These are phyloP conservation scores for Nephrotoma appendiculata DNA, from an alignment of 2,888 invertebrate genomes.

Conservation along the genomic window DNA sequence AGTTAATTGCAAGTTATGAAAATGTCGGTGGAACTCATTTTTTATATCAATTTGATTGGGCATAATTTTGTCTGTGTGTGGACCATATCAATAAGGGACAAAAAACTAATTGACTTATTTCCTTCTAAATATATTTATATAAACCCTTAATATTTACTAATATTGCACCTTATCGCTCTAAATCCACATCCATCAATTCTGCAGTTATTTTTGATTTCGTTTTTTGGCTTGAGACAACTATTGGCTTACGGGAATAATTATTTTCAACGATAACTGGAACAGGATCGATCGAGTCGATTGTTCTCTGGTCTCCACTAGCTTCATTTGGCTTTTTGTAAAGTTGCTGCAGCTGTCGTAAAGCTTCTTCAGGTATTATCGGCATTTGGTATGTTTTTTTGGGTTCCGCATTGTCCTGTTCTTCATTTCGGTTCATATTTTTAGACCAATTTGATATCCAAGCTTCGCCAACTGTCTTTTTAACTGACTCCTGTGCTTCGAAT, in stretches of 20 bases:
- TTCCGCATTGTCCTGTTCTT: slow-evolving; percentile 6
- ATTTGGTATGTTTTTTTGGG: slow-evolving; percentile 20
- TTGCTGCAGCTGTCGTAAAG: slow-evolving; percentile 26
- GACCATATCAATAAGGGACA: too few species aligned
- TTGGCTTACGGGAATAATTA: slow-evolving; percentile 17
- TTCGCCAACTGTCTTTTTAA: slow-evolving; percentile 34
- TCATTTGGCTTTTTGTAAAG: slow-evolving; percentile 18
- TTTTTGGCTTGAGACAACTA: slow-evolving; percentile 24
- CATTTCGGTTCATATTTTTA: slow-evolving; percentile 24
- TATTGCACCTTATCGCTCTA: slow-evolving; percentile 22
- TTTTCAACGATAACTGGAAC: background rate
- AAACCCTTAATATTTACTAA: background rate
- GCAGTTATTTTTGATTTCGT: slow-evolving; percentile 38
- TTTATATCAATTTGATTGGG: too few species aligned
- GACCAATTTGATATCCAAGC: slow-evolving; percentile 48
- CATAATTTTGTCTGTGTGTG: too few species aligned
- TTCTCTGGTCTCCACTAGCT: background rate
- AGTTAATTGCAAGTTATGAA: background rate
- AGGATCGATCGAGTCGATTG: background rate
- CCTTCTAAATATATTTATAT: background rate
- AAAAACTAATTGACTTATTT: too few species aligned
- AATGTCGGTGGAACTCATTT: too few species aligned
- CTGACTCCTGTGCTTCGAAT: slow-evolving; percentile 11
- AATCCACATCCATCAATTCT: slow-evolving; percentile 41
- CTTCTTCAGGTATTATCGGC: slow-evolving; percentile 30